These are phyloP conservation scores for Glyphotaelius pellucidus DNA, from an alignment of 2,888 invertebrate genomes.

Conservation along the genomic window DNA sequence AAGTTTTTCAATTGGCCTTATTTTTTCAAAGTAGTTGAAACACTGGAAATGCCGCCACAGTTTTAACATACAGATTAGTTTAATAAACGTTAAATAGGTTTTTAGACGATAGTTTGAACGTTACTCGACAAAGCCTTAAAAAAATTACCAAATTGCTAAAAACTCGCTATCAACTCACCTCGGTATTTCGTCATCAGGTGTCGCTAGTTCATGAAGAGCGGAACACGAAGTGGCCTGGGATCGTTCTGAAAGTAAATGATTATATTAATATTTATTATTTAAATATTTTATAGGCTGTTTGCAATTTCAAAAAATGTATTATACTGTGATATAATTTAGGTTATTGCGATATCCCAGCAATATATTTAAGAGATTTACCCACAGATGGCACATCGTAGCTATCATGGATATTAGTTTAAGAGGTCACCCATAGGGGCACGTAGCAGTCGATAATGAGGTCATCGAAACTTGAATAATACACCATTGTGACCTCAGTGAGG, in stretches of 20 bases:
- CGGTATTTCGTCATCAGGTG: conserved; percentile 75
- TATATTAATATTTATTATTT: neutral
- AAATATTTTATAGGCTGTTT: neutral
- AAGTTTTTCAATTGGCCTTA: neutral
- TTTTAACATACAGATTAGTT: neutral
- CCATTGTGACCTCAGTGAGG: too few species aligned
- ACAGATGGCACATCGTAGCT: too few species aligned
- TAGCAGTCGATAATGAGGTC: too few species aligned
- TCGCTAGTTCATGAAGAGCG: conserved; percentile 75
- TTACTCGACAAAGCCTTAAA: neutral
- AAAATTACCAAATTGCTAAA: neutral
- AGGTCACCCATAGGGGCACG: too few species aligned
- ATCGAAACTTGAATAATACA: too few species aligned
- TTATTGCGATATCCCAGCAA: too few species aligned
- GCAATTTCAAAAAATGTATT: neutral
- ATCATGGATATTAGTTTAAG: too few species aligned
- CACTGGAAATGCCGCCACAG: neutral
- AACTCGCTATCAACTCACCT: conserved; percentile 70
- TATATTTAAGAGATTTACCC: too few species aligned
- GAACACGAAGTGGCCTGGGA: conserved; percentile 77
- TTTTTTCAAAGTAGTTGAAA: neutral
- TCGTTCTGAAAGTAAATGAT: conserved; percentile 70
- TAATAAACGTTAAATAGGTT: neutral
- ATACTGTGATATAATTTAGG: too few species aligned
- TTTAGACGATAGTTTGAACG: neutral